Base-by-base conservation (phyloP, 2,888 invertebrate genomes). In the Deilephila porcellus region DNA sequence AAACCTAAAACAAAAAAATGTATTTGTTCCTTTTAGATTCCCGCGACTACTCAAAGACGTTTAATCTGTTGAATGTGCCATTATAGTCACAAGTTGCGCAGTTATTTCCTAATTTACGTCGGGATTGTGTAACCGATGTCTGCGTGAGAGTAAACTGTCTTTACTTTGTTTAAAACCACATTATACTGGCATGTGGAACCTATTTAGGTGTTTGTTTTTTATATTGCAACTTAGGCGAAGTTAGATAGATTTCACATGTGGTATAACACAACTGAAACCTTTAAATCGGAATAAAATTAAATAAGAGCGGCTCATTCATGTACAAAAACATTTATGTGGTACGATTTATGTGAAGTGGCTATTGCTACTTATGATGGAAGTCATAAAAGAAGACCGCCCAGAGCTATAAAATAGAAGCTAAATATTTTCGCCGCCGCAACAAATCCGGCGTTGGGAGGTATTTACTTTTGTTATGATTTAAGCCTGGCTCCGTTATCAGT, bases 1-100 rank as follows among this genome's bases (percentile, higher is more conserved):
- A 67, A 67, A 67, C 45, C 64, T 67, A 25, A 45, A 67, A 67
- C 64, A 45, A 67, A 56, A 56, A 45, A 45, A 45, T 25, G 56
- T 53, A 52, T 29, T 60, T 60, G 29, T 4, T 71, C 34, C 77
- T 78, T 76, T 79, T 84, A 82, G 84, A 86, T 87, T 83, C 85
- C 82, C 82, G 80, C 83, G 80, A 85, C 86, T 80, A 83, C 85
- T 88, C 82, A 85, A 81, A 85, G 85, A 84, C 89, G 80, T 88
- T 91, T 93, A 93, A 92, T 92, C 90, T 88, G 88, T 87, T 89
- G 89, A 87, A 91, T 92, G 90, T 88, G 88, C 86, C 88, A 90
- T 92, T 92, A 91, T 84, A 90, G 88, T 88, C 90, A 87, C 88
- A 93, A 93, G 87, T 93, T 92, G 81, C 87, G 86, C 90, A 87